Conservation (phyloP, 2,888 invertebrate species). For the Doris montereyensis region DNA sequence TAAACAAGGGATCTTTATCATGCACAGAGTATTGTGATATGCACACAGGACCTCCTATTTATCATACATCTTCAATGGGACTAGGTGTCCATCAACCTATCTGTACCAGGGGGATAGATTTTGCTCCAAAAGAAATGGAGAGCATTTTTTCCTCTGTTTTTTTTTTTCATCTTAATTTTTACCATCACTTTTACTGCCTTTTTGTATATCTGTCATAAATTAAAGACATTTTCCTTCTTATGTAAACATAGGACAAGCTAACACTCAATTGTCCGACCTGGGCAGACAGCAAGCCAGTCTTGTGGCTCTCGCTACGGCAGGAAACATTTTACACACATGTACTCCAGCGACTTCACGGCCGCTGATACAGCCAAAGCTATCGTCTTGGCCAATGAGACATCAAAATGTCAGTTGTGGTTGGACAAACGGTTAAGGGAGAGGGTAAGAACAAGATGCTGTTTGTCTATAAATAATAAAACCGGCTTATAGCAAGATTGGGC, state of each 20-base stretch:
- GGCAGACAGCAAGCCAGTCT: slow-evolving; percentile 63
- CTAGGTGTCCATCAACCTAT: too few species aligned
- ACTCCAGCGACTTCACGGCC: slow-evolving; percentile 65
- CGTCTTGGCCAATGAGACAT: slow-evolving; percentile 52
- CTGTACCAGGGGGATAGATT: too few species aligned
- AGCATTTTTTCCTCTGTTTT: too few species aligned
- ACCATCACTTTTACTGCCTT: neutral
- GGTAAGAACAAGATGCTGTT: slow-evolving; percentile 46
- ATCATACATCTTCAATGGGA: too few species aligned
- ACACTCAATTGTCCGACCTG: slow-evolving; percentile 61
- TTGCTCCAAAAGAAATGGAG: too few species aligned
- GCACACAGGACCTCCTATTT: too few species aligned
- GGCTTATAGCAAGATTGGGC: neutral
- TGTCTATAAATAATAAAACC: neutral
- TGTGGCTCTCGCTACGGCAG: slow-evolving; percentile 58
- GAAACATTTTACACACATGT: slow-evolving; percentile 65
- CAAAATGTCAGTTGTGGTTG: slow-evolving; percentile 48
- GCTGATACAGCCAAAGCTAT: slow-evolving; percentile 60
- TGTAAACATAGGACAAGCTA: slow-evolving; percentile 65
- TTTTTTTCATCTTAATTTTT: too few species aligned
- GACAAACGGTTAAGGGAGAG: slow-evolving; percentile 64
- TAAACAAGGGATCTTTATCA: too few species aligned
- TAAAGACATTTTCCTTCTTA: slow-evolving; percentile 3
- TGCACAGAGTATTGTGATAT: too few species aligned
- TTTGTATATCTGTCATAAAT: neutral